Conservation (phyloP, 2,797 vertebrate genomes). For the Australoheros facetus region DNA sequence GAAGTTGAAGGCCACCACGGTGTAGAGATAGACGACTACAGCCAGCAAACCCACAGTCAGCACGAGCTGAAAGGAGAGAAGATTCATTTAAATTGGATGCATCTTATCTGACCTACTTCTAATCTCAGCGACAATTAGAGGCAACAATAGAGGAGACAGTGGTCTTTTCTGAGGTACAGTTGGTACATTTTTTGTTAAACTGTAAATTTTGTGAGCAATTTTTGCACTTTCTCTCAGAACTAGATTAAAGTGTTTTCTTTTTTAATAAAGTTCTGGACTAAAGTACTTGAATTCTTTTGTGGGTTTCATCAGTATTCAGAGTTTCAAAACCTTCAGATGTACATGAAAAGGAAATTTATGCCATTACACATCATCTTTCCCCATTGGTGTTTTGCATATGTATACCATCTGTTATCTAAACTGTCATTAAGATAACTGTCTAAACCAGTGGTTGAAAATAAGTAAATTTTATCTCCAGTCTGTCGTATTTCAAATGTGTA, state of each 20-base stretch:
- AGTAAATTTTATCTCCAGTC: not conserved
- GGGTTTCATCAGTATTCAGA: conserved; percentile 7
- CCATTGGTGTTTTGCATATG: not conserved
- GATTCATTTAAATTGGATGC: not conserved
- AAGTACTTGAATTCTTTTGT: not conserved
- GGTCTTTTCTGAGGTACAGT: not conserved
- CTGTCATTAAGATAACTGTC: not conserved
- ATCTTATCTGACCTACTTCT: not conserved
- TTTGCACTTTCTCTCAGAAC: not conserved
- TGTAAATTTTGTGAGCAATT: not conserved
- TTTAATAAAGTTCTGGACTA: not conserved
- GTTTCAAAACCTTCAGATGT: not conserved
- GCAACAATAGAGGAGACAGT: not conserved
- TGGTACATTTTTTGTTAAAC: not conserved
- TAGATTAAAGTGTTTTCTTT: not conserved
- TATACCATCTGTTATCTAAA: not conserved
- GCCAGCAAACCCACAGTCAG: conserved; percentile 98
- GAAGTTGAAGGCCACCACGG: conserved; percentile 99
- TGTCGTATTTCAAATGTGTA: not conserved
- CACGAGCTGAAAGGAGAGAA: conserved; percentile 81
- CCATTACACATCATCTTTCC: not conserved
- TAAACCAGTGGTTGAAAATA: not conserved
- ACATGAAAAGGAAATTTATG: not conserved
- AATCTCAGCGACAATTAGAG: not conserved
- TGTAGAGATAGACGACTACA: conserved; percentile 97